Evolutionary conservation across 2,888 invertebrate genomes (phyloP), one percentile per base, ranked within the genome.

Genomic region (Zele albiditarsus): DNA sequence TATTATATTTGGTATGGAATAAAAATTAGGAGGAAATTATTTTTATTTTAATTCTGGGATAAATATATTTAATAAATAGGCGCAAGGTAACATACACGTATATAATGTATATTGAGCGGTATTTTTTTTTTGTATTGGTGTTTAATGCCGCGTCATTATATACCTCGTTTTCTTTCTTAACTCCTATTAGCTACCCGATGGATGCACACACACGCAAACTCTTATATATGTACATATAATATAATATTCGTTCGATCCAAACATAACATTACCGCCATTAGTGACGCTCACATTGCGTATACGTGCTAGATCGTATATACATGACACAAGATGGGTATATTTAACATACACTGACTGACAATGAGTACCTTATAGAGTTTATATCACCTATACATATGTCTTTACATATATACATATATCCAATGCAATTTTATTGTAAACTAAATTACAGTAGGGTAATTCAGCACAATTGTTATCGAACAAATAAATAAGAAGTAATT

Each of bases 141-240:
- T 66, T 84, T 84, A 83, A 82, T 82, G 79, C 82, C 80, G 25
- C 66, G 78, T 82, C 82, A 83, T 85, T 83, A 85, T 80, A 78
- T 79, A 70, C 79, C 75, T 82, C 76, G 81, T 71, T 81, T 80
- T 80, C 79, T 80, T 68, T 73, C 72, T 72, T 65, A 78, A 76
- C 74, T 77, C 79, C 78, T 82, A 80, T 80, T 81, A 81, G 79
- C 76, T 57, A 68, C 53, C 53, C 53, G 53, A 53, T 53, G 23
- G 53, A 10, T 20, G 69, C 63, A 76, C 68, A 57, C 62, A 28
- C 67, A 16, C 57, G 38, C 38, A 38, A 38, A 38, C 12, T n/a
- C 69, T 6, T 38, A 53, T 60, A 68, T 75, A 69, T 71, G 62
- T 73, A 33, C 33, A 71, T 58, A 38, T 33, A 65, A 73, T 76